Evolutionary conservation across 2,888 invertebrate species (phyloP), one percentile per base, ranked within the genome.

Genomic region (Erpobdella octoculata): DNA sequence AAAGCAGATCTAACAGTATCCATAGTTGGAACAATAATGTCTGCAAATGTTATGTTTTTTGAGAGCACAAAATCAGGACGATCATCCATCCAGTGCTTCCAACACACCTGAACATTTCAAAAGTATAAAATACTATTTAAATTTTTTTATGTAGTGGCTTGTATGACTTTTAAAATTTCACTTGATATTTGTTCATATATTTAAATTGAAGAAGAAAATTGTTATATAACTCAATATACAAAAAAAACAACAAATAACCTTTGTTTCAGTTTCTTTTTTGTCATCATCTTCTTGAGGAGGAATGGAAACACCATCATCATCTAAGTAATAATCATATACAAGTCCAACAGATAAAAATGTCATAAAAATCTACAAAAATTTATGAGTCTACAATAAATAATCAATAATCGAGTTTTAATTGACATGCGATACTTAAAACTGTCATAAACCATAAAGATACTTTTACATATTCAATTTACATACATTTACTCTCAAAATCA

Each of bases 281-380:
- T 79, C 80, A 5, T 82, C 81, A 21, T 81, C 81, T 4, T 85
- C 85, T 0, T 87, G 0, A 0, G 88, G n/a, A n/a, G n/a, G 88
- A 0, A 83, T 79, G 71, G 79, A 88, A 79, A 89, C 89, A 0
- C 89, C 90, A 1, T 89, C 90, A 79, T 90, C 90, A 78, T 90
- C 88, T 33, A 91, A 82, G 86, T 85, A 86, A 78, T 88, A 89
- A 80, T 89, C 89, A 78, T 89, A 89, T 66, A 89, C 88, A 5
- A 87, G 79, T 0, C 88, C 88, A 21, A 85, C 85, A 38, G 83
- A 82, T 5, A 89, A 90, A 83, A 89, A 89, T 46, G 77, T 79
- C 72, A 81, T 58, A 58, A 73, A 73, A 31, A 80, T 62, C 62
- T 62, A n/a, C 25, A 62, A 31, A 31, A 62, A 1, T 8, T 33